A percentile compares a stretch with the other conserved stretches of the same genome.
phyloP scores from a whole-genome alignment of 2,113 vertebrate genomes.

The Ictidomys tridecemlineatus region DNA sequence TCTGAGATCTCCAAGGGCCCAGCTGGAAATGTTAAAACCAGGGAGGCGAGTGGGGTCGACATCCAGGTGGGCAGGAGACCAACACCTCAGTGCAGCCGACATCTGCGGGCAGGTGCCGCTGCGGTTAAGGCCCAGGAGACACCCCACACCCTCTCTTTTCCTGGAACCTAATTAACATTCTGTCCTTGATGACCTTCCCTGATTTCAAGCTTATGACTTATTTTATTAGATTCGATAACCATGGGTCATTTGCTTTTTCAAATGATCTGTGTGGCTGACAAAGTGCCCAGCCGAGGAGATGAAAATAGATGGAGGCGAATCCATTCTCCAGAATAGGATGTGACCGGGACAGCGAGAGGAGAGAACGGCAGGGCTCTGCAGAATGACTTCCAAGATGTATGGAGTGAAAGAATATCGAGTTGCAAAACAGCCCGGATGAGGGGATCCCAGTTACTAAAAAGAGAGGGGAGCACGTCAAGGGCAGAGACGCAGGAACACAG shows the following conservation, averaged over 20 bases:
- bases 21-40: neutral
- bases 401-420: neutral
- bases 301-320: neutral
- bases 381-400: neutral
- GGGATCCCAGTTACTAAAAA: neutral
- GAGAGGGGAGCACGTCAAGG: neutral
- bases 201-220: neutral
- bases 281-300: neutral
- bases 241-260: constrained; percentile 17
- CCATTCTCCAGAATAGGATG: neutral
- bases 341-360: neutral
- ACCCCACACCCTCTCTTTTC: neutral
- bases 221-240: constrained; percentile 7
- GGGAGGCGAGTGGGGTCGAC: neutral
- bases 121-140: neutral
- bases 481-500: rapidly evolving
- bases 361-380: neutral
- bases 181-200: neutral
- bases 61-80: neutral
- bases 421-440: neutral
- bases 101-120: rapidly evolving
- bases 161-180: constrained; percentile 10
- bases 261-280: constrained; percentile 24
- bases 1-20: neutral
- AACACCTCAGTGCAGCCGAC: neutral